These are phyloP conservation scores for Phoenicopterus ruber DNA, from an alignment of 2,113 vertebrate genomes.

Conservation along the genomic window DNA sequence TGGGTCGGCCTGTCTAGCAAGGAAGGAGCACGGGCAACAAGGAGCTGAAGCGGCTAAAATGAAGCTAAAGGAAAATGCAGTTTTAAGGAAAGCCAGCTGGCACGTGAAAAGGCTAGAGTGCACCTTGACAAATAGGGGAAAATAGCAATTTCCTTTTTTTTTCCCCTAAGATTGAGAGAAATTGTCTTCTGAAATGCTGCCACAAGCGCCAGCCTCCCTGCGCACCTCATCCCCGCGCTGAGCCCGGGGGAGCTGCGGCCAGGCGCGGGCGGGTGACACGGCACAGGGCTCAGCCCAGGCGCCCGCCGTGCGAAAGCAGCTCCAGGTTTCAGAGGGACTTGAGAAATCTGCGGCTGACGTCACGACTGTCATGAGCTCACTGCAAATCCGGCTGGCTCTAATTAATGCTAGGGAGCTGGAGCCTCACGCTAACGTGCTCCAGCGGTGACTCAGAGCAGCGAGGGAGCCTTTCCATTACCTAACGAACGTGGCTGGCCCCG, in stretches of 20 bases:
- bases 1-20: fast-evolving
- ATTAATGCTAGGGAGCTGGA: neutral
- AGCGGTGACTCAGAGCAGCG: neutral
- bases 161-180: neutral
- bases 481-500: fast-evolving
- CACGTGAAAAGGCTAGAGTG: neutral
- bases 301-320: neutral
- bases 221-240: neutral
- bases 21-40: fast-evolving
- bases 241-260: neutral
- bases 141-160: neutral
- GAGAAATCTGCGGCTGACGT: neutral
- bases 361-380: neutral
- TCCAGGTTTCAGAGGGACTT: neutral
- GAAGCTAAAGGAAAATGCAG: neutral
- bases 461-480: neutral
- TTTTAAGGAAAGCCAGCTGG: neutral
- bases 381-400: neutral
- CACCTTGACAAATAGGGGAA: neutral
- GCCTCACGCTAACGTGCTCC: neutral
- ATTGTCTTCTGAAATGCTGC: neutral
- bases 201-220: fast-evolving
- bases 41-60: neutral
- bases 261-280: neutral
- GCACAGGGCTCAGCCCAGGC: neutral